These are phyloP conservation scores for Lepidothrix coronata DNA, from an alignment of 2,113 vertebrate species.

Conservation along the genomic window DNA sequence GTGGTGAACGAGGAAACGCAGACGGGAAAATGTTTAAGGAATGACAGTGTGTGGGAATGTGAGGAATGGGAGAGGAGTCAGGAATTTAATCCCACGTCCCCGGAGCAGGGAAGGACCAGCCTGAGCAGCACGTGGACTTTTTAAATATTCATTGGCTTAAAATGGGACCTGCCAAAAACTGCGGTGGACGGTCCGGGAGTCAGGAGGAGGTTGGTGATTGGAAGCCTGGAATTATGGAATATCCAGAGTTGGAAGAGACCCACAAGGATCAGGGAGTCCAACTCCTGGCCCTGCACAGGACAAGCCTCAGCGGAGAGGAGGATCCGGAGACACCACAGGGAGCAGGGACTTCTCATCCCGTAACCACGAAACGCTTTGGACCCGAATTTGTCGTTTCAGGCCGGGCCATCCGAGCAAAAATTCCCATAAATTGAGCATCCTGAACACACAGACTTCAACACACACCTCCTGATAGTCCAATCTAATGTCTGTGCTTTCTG, in stretches of 20 bases:
- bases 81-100: not conserved
- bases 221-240: not conserved
- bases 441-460: too few relatives aligned
- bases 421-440: too few relatives aligned
- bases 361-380: too few relatives aligned
- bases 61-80: not conserved
- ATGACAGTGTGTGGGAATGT: not conserved
- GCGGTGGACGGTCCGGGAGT: not conserved
- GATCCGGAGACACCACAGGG: too few relatives aligned
- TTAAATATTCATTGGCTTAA: not conserved
- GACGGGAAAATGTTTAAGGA: rapidly evolving
- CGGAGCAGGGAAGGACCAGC: not conserved
- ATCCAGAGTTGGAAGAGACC: not conserved
- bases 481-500: too few relatives aligned
- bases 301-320: not conserved
- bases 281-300: not conserved
- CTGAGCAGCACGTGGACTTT: not conserved
- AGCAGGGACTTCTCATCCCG: too few relatives aligned
- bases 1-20: not conserved
- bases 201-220: not conserved
- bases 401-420: too few relatives aligned
- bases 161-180: not conserved
- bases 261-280: not conserved
- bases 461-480: too few relatives aligned
- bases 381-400: too few relatives aligned